These are phyloP conservation scores for Chionodraco myersi DNA, from an alignment of 2,113 vertebrate species.

Conservation along the genomic window DNA sequence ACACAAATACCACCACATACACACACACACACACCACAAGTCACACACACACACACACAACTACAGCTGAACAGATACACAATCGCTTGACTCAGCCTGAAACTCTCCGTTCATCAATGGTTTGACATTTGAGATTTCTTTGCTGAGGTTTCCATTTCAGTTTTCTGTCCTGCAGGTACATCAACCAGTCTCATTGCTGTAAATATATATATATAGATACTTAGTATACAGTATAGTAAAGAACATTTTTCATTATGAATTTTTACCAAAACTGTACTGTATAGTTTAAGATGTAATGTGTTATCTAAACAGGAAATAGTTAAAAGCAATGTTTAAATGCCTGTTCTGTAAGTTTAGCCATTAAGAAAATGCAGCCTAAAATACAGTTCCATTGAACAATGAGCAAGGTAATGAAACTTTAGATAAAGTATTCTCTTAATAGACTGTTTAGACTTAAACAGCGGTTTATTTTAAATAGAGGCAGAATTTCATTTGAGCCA, in stretches of 20 bases:
- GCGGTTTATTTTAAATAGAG: too few relatives aligned
- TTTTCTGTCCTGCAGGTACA: not conserved
- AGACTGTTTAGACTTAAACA: too few relatives aligned
- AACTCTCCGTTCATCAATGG: conserved; percentile 11
- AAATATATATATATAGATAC: not conserved
- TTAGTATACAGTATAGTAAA: not conserved
- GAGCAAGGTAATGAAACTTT: not conserved
- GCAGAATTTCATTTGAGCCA: not conserved
- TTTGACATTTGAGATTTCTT: conserved; percentile 28
- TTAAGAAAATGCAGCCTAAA: not conserved
- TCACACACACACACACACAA: conserved; percentile 8
- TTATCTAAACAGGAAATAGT: not conserved
- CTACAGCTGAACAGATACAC: conserved; percentile 33
- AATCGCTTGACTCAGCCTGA: conserved; percentile 21
- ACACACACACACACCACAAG: conserved; percentile 3
- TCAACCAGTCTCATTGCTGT: not conserved
- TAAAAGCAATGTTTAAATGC: not conserved
- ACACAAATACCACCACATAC: too few relatives aligned
- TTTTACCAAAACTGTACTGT: not conserved
- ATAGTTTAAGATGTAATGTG: not conserved
- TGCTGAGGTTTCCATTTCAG: not conserved
- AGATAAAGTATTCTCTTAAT: too few relatives aligned
- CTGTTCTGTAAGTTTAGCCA: too few relatives aligned
- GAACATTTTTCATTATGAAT: not conserved
- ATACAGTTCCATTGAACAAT: not conserved